Base-by-base conservation (phyloP, 1,140 invertebrate species). In the Aphelenchoides fujianensis region DNA sequence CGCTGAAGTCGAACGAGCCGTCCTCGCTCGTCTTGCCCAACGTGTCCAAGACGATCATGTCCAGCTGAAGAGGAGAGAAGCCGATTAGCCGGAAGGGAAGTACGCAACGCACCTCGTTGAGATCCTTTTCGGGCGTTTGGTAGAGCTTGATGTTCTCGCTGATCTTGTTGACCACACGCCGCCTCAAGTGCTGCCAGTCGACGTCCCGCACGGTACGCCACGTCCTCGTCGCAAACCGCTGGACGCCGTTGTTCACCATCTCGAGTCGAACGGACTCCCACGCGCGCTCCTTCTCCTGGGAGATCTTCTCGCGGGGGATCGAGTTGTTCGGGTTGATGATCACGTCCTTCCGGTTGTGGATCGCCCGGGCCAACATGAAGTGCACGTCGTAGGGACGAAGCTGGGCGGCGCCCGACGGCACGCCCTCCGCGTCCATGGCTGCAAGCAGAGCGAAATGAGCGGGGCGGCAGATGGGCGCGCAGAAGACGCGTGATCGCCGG, bases 131-230 rank as follows among this genome's bases (percentile, higher is more conserved):
- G 55, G 55, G 5, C 55, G 55, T 59, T 59, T 59, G 55, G 23
- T 59, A 59, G 5, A 59, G 7, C 34, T 59, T 59, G 7, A 59
- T 5, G 55, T 59, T 59, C 34, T 59, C 55, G 55, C 27, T 32
- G 34, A 59, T 59, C 19, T 59, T 59, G 55, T 59, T 59, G 5
- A 59, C 55, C 7, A 59, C 55, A 30, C 55, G 55, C 23, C 55
- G 5, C 34, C 55, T 59, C 19, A 59, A 59, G 34, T 66, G 63
- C 36, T 66, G 63, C 32, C 31, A 66, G 32, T 66, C 63, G 16
- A 66, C 63, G 53, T 66, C 63, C 0, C 63, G 16, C 27, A 66
- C 63, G 2, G 63, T 66, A 12, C 36, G 16, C 63, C 63, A 66
- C 16, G 27, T 66, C 53, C 36, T 31, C 28, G 9, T 34, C 23